These are phyloP conservation scores for Microctenopoma stevenorrisi DNA, from an alignment of 2,797 vertebrate genomes.

Conservation along the genomic window DNA sequence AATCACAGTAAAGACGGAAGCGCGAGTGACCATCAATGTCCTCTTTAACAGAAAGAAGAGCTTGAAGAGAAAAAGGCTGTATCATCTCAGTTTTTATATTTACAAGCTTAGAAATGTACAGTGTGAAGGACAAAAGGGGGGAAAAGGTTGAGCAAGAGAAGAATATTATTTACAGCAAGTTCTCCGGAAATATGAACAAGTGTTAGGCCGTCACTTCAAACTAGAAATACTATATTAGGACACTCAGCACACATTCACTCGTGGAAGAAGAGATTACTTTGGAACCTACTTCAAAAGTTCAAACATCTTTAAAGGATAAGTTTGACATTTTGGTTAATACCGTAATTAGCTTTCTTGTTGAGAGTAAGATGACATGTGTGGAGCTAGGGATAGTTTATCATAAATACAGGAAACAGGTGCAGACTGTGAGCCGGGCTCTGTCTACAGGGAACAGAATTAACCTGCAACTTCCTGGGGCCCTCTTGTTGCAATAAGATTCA, in stretches of 20 bases:
- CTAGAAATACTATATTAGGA: slow-evolving; percentile 42
- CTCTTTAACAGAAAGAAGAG: slow-evolving; percentile 63
- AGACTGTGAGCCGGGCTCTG: background rate
- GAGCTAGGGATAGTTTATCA: slow-evolving; percentile 8
- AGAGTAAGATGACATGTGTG: background rate
- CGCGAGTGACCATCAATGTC: slow-evolving; percentile 48
- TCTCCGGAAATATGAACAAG: slow-evolving; percentile 51
- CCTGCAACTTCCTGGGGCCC: background rate
- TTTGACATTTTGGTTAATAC: slow-evolving; percentile 43
- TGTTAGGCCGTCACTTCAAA: slow-evolving; percentile 50
- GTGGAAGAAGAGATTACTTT: slow-evolving; percentile 40
- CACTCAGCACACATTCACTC: slow-evolving; percentile 45
- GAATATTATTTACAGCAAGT: slow-evolving; percentile 74
- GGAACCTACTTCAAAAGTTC: slow-evolving; percentile 33
- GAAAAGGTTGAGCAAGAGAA: slow-evolving; percentile 60
- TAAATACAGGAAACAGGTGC: slow-evolving; percentile 6
- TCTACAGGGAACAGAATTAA: background rate
- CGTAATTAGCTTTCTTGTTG: background rate
- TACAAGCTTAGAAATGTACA: slow-evolving; percentile 77
- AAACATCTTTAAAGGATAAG: slow-evolving; percentile 16
- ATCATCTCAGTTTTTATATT: slow-evolving; percentile 74
- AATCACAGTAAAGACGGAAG: slow-evolving; percentile 65
- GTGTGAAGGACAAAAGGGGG: slow-evolving; percentile 49
- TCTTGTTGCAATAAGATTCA: background rate
- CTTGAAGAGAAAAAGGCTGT: slow-evolving; percentile 59